Percentiles rank a stretch among this genome's conserved stretches.
phyloP scores from a whole-genome alignment of 2,797 vertebrate genomes.

The Ptychobarbus kaznakovi region DNA sequence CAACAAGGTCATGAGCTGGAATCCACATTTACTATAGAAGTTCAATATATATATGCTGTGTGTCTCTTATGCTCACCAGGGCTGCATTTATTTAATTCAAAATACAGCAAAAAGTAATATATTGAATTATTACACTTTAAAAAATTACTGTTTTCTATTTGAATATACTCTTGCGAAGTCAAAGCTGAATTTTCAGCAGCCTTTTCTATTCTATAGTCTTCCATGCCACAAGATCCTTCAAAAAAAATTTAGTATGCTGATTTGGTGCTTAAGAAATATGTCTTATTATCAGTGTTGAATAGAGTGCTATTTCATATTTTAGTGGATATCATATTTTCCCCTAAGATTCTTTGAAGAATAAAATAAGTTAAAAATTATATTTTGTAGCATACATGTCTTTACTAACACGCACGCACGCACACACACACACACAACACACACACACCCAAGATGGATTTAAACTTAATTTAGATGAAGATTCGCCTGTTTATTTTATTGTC shows the following conservation, averaged over 20 bases:
- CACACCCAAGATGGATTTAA: not conserved
- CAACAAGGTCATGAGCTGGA: slow-evolving; percentile 34
- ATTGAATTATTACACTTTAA: not conserved
- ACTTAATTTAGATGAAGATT: not conserved
- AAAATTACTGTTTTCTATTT: not conserved
- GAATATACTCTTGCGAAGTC: too few relatives aligned
- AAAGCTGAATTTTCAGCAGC: too few relatives aligned
- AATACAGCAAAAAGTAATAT: not conserved
- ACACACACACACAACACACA: too few relatives aligned
- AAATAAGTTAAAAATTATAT: too few relatives aligned
- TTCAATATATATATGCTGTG: too few relatives aligned
- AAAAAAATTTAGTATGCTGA: not conserved
- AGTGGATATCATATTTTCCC: too few relatives aligned
- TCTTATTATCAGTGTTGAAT: not conserved
- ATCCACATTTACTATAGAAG: not conserved
- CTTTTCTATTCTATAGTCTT: not conserved
- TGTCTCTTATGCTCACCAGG: not conserved
- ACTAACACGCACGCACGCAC: too few relatives aligned
- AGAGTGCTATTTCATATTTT: too few relatives aligned
- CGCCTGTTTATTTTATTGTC: not conserved
- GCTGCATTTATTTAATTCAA: not conserved
- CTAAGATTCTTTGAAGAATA: too few relatives aligned
- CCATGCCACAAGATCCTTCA: not conserved
- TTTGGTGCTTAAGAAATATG: not conserved
- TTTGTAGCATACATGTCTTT: too few relatives aligned